Conservation (phyloP, 2,113 vertebrate genomes). For the Pterocles burchelli region DNA sequence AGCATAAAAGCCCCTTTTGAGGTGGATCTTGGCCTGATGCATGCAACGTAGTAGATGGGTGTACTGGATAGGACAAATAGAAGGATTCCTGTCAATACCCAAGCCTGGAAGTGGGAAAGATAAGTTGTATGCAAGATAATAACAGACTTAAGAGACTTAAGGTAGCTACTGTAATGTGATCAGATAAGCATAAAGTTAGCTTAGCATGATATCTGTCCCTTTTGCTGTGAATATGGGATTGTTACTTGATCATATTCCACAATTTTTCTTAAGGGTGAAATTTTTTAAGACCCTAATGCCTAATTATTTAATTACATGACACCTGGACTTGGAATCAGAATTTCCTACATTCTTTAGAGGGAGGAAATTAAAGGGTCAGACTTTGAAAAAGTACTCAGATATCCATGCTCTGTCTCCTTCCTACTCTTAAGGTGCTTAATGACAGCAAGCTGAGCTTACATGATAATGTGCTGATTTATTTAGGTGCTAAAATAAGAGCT, state of each 20-base stretch:
- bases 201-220: background rate
- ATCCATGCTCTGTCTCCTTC: background rate
- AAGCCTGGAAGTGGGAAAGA: background rate
- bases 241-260: background rate
- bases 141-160: background rate
- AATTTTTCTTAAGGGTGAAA: background rate
- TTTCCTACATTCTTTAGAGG: background rate
- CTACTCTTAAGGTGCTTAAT: background rate
- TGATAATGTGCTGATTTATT: background rate
- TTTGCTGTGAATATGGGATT: background rate
- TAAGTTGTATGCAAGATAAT: background rate
- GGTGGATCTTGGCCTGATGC: background rate
- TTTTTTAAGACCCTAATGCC: background rate
- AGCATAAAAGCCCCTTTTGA: background rate
- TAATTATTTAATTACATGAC: background rate
- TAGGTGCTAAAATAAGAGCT: conserved; percentile 1
- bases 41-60: fast-evolving
- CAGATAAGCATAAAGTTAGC: background rate
- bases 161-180: background rate
- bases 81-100: background rate
- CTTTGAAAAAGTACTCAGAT: background rate
- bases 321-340: background rate
- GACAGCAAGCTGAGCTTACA: background rate
- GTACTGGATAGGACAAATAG: background rate
- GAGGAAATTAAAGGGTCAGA: background rate